phyloP scores from a whole-genome alignment of 2,797 vertebrate species.

The Rhyacichthys aspro region DNA sequence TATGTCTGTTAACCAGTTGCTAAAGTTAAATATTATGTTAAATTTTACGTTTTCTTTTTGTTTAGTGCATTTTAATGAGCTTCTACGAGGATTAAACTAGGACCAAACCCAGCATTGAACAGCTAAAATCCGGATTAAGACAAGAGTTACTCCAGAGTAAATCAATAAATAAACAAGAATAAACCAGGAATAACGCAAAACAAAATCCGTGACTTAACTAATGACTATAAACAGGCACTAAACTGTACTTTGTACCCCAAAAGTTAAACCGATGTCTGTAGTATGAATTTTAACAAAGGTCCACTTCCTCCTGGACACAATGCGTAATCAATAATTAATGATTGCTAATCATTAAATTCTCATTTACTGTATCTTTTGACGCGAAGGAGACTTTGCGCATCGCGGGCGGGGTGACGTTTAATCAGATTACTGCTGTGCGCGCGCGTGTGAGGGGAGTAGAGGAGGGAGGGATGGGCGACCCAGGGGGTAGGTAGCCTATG shows the following conservation, averaged over 20 bases:
- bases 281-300: background rate
- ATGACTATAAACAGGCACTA: background rate
- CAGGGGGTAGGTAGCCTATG: slow-evolving; percentile 49
- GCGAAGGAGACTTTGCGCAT: slow-evolving; percentile 36
- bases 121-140: background rate
- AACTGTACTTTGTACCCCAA: background rate
- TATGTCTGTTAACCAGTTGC: background rate
- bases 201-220: too few relatives aligned
- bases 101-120: too few relatives aligned
- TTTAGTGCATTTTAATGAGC: too few relatives aligned
- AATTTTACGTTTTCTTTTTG: too few relatives aligned
- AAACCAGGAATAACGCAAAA: too few relatives aligned
- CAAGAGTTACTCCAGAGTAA: background rate
- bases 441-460: slow-evolving; percentile 11
- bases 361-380: background rate
- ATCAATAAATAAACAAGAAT: background rate
- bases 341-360: background rate
- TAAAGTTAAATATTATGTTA: too few relatives aligned
- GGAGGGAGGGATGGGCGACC: slow-evolving; percentile 39
- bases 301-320: background rate
- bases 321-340: background rate
- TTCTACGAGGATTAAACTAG: too few relatives aligned
- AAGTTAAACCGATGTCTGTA: too few relatives aligned
- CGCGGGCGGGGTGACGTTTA: slow-evolving; percentile 56
- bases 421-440: slow-evolving; percentile 53